phyloP scores from a whole-genome alignment of 2,797 vertebrate species.

The Emys orbicularis region DNA sequence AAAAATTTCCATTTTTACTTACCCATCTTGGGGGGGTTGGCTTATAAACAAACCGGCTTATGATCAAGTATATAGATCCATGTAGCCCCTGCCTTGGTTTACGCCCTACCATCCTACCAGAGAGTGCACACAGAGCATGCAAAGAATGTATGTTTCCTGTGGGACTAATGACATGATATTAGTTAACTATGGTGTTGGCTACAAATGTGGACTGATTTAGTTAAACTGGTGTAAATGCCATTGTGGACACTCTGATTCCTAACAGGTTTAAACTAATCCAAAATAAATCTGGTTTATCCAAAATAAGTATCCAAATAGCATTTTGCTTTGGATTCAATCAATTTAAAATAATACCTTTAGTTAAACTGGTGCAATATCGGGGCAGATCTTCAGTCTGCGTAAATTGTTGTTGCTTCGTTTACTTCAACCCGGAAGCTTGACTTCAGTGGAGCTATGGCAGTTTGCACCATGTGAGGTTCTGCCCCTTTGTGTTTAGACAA shows the following conservation, averaged over 20 bases:
- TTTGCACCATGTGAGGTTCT: not conserved
- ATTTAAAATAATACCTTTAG: not conserved
- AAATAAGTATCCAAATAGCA: not conserved
- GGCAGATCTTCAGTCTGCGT: not conserved
- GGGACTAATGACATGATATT: not conserved
- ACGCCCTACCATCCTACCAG: not conserved
- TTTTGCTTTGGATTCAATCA: not conserved
- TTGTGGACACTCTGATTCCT: not conserved
- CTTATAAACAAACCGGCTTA: too few species aligned
- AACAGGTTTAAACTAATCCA: constrained; percentile 4
- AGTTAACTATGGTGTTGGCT: not conserved
- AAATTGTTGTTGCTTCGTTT: not conserved
- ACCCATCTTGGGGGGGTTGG: too few species aligned
- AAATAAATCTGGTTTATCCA: not conserved
- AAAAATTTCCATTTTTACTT: too few species aligned
- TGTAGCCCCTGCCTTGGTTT: fast-evolving
- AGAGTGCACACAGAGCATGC: not conserved
- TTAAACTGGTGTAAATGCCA: not conserved
- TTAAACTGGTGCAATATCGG: not conserved
- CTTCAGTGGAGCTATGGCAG: not conserved
- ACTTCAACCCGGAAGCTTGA: not conserved
- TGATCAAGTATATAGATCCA: not conserved
- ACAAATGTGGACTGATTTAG: not conserved
- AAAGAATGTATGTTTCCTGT: not conserved
- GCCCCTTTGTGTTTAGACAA: not conserved